Evolutionary conservation across 2,113 vertebrate genomes (phyloP).

Genomic region (Axis porcinus): DNA sequence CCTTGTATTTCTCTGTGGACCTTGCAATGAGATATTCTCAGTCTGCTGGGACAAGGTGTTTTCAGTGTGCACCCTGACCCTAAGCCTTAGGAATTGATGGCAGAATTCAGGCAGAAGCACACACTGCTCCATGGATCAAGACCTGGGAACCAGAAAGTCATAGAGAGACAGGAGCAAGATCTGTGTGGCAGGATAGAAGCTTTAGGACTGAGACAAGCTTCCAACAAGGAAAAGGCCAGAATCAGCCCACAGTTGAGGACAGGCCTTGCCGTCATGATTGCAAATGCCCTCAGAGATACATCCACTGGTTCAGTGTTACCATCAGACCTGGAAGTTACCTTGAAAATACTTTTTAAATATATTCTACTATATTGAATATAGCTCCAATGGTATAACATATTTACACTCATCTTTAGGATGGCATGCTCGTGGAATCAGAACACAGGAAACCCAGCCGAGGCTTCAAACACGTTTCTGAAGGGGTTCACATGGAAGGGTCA

Average conservation of each 20-base stretch:
- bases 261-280: background rate
- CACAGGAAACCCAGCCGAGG: rapidly evolving
- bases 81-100: background rate
- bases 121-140: background rate
- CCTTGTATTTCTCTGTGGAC: background rate
- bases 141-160: background rate
- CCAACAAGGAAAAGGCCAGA: background rate
- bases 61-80: background rate
- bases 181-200: background rate
- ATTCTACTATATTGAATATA: background rate
- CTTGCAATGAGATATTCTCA: background rate
- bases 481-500: background rate
- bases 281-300: background rate
- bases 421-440: background rate
- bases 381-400: background rate
- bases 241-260: background rate
- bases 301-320: background rate
- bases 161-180: background rate
- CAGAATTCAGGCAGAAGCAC: background rate
- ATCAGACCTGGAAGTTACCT: background rate
- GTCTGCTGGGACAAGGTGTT: background rate
- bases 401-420: background rate
- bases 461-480: background rate
- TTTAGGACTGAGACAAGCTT: background rate
- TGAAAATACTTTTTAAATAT: background rate